Conservation (phyloP, 2,113 vertebrate genomes). For the Rhagologus leucostigma region DNA sequence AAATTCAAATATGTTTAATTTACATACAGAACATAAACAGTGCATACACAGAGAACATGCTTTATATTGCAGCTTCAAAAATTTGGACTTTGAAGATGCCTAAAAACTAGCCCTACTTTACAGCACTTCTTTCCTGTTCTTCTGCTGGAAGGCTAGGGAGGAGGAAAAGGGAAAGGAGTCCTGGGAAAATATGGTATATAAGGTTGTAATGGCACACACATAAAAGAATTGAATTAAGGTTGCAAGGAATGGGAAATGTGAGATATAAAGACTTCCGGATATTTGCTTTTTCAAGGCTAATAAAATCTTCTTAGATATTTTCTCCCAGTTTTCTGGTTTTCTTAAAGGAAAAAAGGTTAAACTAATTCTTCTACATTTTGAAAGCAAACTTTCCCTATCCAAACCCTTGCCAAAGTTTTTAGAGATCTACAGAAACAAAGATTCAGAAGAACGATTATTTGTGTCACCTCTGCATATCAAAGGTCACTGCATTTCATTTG, state of each 20-base stretch:
- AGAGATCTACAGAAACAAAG: not conserved
- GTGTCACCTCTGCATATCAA: not conserved
- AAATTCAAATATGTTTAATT: not conserved
- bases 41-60: not conserved
- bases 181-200: not conserved
- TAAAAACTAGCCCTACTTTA: not conserved
- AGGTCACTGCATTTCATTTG: not conserved
- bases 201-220: not conserved
- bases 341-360: not conserved
- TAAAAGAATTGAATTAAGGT: not conserved
- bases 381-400: not conserved
- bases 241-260: not conserved
- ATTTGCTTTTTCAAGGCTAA: not conserved
- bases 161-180: accelerated
- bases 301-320: not conserved
- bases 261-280: not conserved
- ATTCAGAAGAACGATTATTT: not conserved
- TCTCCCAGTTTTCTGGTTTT: not conserved
- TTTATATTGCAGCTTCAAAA: not conserved
- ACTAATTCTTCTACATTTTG: not conserved
- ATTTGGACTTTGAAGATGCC: not conserved
- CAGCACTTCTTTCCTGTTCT: not conserved
- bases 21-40: not conserved
- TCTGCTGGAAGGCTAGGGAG: not conserved
- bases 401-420: not conserved